Evolutionary conservation across 2,888 invertebrate genomes (phyloP), one percentile per base, ranked within the genome.

Genomic region (Limnephilus rhombicus): DNA sequence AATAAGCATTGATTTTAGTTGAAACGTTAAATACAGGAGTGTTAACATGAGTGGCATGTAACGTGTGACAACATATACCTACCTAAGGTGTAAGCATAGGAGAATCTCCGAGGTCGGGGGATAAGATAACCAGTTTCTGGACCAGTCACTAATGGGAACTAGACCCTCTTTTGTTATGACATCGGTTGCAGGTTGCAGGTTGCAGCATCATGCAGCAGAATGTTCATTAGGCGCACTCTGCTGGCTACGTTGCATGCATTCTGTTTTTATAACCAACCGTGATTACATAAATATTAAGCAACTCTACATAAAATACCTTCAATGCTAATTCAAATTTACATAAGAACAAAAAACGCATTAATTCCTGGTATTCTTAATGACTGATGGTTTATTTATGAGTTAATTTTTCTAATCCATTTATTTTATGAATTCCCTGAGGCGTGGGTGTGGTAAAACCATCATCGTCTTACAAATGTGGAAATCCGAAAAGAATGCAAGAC

Each of bases 61-160:
- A n/a, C 68, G 7, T 68, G 68, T 68, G 31, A 31, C 31, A 68
- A 68, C 68, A 45, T 45, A 15, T 3, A 4, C 9, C 9, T 68
- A 68, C 18, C 18, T 4, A 5, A n/a, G 24, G 24, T 68, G 68
- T n/a, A 68, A n/a, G 68, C 68, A 68, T 9, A 68, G 68, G 24
- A 68, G 68, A 68, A 68, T n/a, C 68, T 68, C 68, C 2, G 24
- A 24, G 68, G 68, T 24, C 68, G 68, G n/a, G 24, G 68, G n/a
- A 68, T n/a, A 68, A 68, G n/a, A 68, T 68, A 68, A 68, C 68
- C 68, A 68, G 68, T 68, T 68, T 68, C 68, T 68, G 68, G 68
- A 68, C 68, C 9, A 68, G 68, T 68, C 68, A 24, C 24, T 68
- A 68, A 68, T 68, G 24, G n/a, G 68, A 68, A 68, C 24, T 68